These are phyloP conservation scores for Zaprionus ornatus DNA, from an alignment of 1,140 invertebrate genomes.

Conservation along the genomic window DNA sequence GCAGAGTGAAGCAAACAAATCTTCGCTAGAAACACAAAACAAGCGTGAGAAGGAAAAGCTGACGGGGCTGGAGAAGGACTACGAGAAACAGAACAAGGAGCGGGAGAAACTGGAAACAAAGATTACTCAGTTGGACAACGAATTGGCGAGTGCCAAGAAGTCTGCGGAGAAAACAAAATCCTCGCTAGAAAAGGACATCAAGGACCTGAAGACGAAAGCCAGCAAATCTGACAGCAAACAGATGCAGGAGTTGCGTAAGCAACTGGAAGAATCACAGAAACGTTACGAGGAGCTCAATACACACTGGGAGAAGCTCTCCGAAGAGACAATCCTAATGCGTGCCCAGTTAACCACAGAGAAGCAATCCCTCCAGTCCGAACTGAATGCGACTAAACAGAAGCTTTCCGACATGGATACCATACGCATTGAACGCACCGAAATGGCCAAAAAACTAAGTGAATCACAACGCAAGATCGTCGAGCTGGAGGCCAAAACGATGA, in stretches of 20 bases:
- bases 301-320: conserved; percentile 92
- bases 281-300: conserved; percentile 91
- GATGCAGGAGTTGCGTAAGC: conserved; percentile 87
- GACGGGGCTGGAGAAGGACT: conserved; percentile 87
- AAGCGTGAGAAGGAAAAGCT: conserved; percentile 86
- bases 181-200: conserved; percentile 85
- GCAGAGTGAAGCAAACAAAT: conserved; percentile 62
- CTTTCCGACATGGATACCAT: conserved; percentile 70
- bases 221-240: conserved; percentile 84
- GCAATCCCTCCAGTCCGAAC: conserved; percentile 86
- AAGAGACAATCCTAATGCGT: conserved; percentile 92
- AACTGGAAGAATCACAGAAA: conserved; percentile 87
- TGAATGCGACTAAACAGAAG: conserved; percentile 67
- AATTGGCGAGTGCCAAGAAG: conserved; percentile 85
- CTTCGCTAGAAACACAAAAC: conserved; percentile 59
- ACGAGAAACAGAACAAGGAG: conserved; percentile 86
- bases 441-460: conserved; percentile 88
- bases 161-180: conserved; percentile 84
- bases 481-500: conserved; percentile 65
- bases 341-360: conserved; percentile 91
- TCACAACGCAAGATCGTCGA: conserved; percentile 86
- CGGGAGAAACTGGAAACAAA: conserved; percentile 73
- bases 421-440: conserved; percentile 72
- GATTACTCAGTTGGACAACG: conserved; percentile 72
- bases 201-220: conserved; percentile 85